Base-by-base conservation (phyloP, 1,140 invertebrate species). In the Batillaria attramentaria region DNA sequence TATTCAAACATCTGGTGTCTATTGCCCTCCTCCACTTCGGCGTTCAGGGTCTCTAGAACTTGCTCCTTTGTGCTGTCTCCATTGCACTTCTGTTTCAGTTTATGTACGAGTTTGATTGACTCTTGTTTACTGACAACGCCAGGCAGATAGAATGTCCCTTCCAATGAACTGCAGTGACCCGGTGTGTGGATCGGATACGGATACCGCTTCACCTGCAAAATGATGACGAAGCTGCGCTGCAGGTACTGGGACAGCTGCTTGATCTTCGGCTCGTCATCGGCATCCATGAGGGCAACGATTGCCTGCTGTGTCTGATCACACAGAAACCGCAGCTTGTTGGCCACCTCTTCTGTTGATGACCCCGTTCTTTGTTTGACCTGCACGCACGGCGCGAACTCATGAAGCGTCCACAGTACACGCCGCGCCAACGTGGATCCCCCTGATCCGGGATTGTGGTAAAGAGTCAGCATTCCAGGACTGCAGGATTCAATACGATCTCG, bases 181-280 rank as follows among this genome's bases (percentile, higher is more conserved):
- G 33, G 20, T 20, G 42, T 18, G n/a, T 50, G 37, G 10, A 79
- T 82, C 18, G 28, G n/a, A 57, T 78, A 33, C 18, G 65, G 70
- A 62, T 66, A 78, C 43, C 81, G 60, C 42, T 74, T 81, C 10
- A 83, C 79, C 66, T 81, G 78, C 0, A 84, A 18, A 24, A 84
- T 70, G 24, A 86, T 74, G 20, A 81, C 60, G 60, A 72, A 73
- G 18, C 68, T 79, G 2, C 78, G 42, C n/a, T 72, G 69, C 10
- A 82, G 33, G 18, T 50, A 31, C 31, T 43, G 80, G 18, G 41
- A 46, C 20, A 86, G 41, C 8, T 65, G 66, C 39, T 79, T 78
- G 4, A 83, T 74, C 46, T 78, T 81, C 8, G 79, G 68, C 73
- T 84, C 85, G 18, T 84, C 85, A 62, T 84, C 85, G 2, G 81